Evolutionary conservation across 2,888 invertebrate genomes (phyloP), one percentile per base, ranked within the genome.

Genomic region (Heliothis peltigera): DNA sequence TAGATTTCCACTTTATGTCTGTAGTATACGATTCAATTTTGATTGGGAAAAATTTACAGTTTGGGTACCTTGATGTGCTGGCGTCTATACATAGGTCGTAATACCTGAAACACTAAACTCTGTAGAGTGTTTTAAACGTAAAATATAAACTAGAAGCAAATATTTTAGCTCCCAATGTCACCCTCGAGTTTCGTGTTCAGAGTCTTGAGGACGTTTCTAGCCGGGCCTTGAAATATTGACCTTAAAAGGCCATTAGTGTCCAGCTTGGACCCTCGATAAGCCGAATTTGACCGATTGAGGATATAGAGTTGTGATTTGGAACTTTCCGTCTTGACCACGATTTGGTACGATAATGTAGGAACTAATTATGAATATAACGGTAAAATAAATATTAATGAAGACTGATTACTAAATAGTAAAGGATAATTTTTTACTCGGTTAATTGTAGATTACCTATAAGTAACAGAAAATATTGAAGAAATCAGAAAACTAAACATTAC

Each of bases 171-270:
- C 61, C 65, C 78, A 84, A 84, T 82, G 78, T 78, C 78, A 74
- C 82, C 78, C 77, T 72, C 60, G 79, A 82, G 86, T 83, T 84
- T 81, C 49, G 49, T 46, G 65, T 68, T 74, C 79, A 65, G 82
- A 84, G 81, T 81, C 79, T 84, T 83, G 80, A 80, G 77, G 79
- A 82, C 84, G 84, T 88, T 66, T 70, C 73, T 61, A 68, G 66
- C 75, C 64, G 69, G 66, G 54, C 70, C 66, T 89, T 93, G 88
- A 93, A 91, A 91, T 94, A 94, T 92, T 91, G 90, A 91, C 91
- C 91, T 87, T 87, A 85, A 89, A 91, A 89, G 87, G 83, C 90
- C 90, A 93, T 93, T 93, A 93, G 85, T 87, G 88, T 87, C 87
- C 88, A 90, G 84, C 85, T 87, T 86, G 82, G 79, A 78, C 81